phyloP scores from a whole-genome alignment of 2,888 invertebrate genomes.

The Blastobasis lacticolella region DNA sequence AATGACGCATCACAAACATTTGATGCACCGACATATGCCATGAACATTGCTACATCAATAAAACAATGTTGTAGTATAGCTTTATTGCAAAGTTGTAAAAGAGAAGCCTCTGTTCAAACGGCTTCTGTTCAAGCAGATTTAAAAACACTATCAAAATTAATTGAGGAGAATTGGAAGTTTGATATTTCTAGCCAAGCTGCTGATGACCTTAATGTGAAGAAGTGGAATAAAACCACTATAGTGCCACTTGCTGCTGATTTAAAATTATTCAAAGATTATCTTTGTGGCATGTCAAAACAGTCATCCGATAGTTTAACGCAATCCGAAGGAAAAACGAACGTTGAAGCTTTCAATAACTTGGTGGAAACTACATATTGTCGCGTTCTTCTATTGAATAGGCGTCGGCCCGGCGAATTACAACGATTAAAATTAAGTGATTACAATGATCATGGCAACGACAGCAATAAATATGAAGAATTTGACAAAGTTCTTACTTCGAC shows the following conservation, averaged over 20 bases:
- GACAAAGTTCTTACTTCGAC: not conserved
- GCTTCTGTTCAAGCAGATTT: slow-evolving; percentile 6
- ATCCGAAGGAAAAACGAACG: slow-evolving; percentile 1
- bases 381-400: slow-evolving; percentile 10
- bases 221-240: slow-evolving; percentile 9
- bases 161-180: slow-evolving; percentile 4
- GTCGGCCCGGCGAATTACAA: slow-evolving; percentile 13
- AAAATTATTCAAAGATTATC: slow-evolving; percentile 15
- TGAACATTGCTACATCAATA: slow-evolving; percentile 15
- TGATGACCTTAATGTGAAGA: not conserved
- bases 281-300: slow-evolving; percentile 6
- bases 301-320: not conserved
- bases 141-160: slow-evolving; percentile 6
- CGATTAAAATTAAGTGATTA: slow-evolving; percentile 9
- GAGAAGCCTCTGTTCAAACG: not conserved
- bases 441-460: slow-evolving; percentile 1
- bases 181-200: not conserved
- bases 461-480: not conserved
- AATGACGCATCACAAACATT: not conserved
- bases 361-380: slow-evolving; percentile 10
- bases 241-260: slow-evolving; percentile 15
- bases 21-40: slow-evolving; percentile 14
- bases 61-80: slow-evolving; percentile 18
- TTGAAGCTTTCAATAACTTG: slow-evolving; percentile 3
- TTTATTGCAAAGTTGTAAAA: slow-evolving; percentile 7